Conservation (phyloP, 2,797 vertebrate species). For the Hirundo rustica region DNA sequence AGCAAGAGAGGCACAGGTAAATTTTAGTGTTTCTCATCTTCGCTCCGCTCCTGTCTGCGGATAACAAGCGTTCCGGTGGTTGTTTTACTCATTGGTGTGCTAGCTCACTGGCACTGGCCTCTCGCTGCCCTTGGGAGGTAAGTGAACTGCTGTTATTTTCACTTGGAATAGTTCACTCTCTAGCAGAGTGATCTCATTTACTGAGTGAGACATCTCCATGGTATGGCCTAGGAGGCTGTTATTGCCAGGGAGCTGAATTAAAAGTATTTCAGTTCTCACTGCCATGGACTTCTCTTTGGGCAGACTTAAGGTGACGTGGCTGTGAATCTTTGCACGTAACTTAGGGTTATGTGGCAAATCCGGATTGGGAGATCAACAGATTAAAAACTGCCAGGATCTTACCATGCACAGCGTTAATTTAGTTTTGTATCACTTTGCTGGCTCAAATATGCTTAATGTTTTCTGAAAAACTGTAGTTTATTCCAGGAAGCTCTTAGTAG, state of each 20-base stretch:
- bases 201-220: background rate
- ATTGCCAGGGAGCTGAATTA: background rate
- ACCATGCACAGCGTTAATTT: background rate
- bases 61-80: background rate
- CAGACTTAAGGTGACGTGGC: background rate
- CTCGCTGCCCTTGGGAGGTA: background rate
- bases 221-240: background rate
- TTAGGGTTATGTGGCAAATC: background rate
- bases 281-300: background rate
- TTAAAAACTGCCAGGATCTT: background rate
- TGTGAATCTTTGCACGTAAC: background rate
- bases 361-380: background rate
- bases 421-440: background rate
- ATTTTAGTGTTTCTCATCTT: background rate
- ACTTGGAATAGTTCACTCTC: background rate
- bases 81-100: background rate
- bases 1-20: constrained; percentile 38
- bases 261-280: background rate
- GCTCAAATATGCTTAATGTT: background rate
- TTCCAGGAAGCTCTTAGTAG: background rate
- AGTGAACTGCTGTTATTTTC: background rate
- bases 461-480: background rate
- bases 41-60: fast-evolving
- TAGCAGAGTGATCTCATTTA: background rate
- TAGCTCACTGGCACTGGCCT: background rate